Evolutionary conservation across 2,113 vertebrate species (phyloP).

Genomic region (Rostratula benghalensis): DNA sequence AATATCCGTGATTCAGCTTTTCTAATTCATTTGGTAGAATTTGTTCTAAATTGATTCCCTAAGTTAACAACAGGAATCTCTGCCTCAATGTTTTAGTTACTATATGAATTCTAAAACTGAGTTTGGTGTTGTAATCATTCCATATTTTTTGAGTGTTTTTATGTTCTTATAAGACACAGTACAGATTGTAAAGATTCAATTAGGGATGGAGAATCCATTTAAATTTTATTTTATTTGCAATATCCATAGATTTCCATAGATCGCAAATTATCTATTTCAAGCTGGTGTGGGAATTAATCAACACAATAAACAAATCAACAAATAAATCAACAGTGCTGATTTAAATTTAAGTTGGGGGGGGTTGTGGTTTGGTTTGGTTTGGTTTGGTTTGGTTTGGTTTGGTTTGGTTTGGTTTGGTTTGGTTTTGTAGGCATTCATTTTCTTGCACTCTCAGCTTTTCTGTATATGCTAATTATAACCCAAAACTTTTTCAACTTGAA

Average conservation of each 20-base stretch:
- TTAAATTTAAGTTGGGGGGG: neutral
- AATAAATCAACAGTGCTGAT: neutral
- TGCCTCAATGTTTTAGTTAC: neutral
- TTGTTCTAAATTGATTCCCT: neutral
- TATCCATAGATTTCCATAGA: neutral
- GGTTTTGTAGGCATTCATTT: neutral
- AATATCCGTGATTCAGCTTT: neutral
- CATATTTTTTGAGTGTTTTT: neutral
- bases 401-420: fast-evolving
- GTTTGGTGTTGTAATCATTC: fast-evolving
- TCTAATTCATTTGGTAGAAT: neutral
- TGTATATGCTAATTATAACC: neutral
- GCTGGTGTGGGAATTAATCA: neutral
- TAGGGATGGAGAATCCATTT: neutral
- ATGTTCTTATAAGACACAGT: neutral
- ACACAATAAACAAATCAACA: no score
- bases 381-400: neutral
- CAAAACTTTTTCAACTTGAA: neutral
- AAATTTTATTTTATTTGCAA: neutral
- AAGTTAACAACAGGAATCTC: neutral
- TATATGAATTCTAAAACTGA: neutral
- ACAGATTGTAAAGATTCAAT: neutral
- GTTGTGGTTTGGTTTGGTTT: neutral
- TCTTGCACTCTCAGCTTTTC: neutral
- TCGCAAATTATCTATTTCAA: neutral